Evolutionary conservation across 1,140 invertebrate species (phyloP).

Genomic region (Stegodyphus dumicola): DNA sequence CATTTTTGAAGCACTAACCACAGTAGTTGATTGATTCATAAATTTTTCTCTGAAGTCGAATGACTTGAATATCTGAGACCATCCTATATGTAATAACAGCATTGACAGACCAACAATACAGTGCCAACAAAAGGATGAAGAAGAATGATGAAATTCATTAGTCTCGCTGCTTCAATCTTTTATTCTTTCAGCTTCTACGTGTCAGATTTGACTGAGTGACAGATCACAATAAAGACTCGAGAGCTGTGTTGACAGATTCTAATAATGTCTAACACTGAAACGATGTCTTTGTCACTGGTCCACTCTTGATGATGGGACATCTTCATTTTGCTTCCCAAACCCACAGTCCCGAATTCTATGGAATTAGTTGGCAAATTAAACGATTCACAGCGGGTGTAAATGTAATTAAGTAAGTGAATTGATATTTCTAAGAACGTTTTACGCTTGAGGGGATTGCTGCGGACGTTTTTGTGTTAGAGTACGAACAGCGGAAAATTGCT

Average conservation of each 20-base stretch:
- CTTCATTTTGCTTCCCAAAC: too few species aligned
- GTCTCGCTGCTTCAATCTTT: not conserved
- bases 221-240: conserved; percentile 12
- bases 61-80: not conserved
- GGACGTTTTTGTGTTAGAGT: too few species aligned
- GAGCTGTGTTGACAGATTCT: conserved; percentile 15
- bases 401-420: too few species aligned
- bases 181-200: not conserved
- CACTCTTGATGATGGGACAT: not conserved
- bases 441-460: too few species aligned
- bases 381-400: too few species aligned
- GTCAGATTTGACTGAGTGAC: conserved; percentile 1
- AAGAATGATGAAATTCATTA: conserved; percentile 1
- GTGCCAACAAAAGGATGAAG: not conserved
- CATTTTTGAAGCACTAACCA: too few species aligned
- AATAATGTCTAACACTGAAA: conserved; percentile 16
- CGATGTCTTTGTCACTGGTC: not conserved
- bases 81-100: conserved; percentile 6
- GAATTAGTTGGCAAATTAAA: too few species aligned
- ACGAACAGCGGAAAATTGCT: too few species aligned
- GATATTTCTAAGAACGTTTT: too few species aligned
- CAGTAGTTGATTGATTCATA: too few species aligned
- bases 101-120: not conserved
- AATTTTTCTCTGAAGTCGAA: not conserved
- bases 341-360: too few species aligned